Conservation (phyloP, 2,797 vertebrate species). For the Lepilemur ruficaudatus region DNA sequence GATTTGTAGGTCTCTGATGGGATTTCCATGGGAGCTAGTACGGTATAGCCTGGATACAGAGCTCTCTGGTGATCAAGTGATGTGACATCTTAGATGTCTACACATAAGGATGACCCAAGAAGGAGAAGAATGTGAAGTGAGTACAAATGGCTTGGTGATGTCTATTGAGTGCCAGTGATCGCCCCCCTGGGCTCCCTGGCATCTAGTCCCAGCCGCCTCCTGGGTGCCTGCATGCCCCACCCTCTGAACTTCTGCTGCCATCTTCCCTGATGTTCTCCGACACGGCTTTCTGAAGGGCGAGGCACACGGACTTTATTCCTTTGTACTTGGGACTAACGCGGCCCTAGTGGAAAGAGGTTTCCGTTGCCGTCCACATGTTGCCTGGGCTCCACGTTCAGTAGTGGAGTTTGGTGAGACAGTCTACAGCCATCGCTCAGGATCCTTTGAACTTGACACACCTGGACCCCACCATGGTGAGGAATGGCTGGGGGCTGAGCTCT, state of each 20-base stretch:
- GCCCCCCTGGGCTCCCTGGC: not conserved
- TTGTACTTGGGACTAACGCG: not conserved
- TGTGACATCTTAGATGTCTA: not conserved
- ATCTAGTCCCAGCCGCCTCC: not conserved
- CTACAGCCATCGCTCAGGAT: not conserved
- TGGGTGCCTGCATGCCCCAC: not conserved
- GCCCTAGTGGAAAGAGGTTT: not conserved
- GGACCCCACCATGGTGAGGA: not conserved
- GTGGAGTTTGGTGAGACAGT: not conserved
- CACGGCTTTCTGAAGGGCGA: not conserved
- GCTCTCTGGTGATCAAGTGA: not conserved
- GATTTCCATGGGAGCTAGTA: not conserved
- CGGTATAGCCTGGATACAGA: not conserved
- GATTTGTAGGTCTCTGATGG: not conserved
- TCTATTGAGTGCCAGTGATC: not conserved
- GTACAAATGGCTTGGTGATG: not conserved
- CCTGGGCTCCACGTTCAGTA: not conserved
- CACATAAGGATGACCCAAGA: not conserved
- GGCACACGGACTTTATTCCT: not conserved
- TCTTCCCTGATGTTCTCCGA: not conserved
- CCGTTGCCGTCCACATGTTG: not conserved
- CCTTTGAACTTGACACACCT: not conserved
- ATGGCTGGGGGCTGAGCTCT: not conserved
- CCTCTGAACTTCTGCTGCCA: not conserved
- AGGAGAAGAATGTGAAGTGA: not conserved